Evolutionary conservation across 2,888 invertebrate genomes (phyloP).

Genomic region (Odontomyia ornata): DNA sequence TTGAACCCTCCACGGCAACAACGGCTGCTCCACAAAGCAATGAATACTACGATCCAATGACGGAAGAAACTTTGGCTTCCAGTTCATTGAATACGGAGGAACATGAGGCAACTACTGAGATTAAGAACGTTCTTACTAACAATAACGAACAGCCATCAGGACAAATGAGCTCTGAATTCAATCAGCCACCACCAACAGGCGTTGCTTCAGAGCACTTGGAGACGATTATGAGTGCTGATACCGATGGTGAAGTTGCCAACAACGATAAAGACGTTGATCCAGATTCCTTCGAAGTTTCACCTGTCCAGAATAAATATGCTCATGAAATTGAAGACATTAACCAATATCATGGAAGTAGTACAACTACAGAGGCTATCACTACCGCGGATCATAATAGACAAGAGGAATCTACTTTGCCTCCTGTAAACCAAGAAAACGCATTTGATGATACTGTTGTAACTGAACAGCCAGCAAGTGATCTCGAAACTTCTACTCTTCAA

Average conservation of each 20-base stretch:
- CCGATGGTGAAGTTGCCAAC: background rate
- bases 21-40: background rate
- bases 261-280: slow-evolving; percentile 33
- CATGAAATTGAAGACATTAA: slow-evolving; percentile 15
- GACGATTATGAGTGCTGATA: slow-evolving; percentile 17
- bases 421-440: background rate
- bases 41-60: slow-evolving; percentile 12
- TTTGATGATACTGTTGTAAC: background rate
- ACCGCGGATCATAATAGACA: too few species aligned
- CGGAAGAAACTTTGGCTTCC: background rate
- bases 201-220: slow-evolving; percentile 11
- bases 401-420: background rate
- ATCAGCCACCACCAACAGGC: slow-evolving; percentile 19
- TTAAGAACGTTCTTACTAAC: background rate
- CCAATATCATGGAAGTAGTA: background rate
- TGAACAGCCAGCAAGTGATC: too few species aligned
- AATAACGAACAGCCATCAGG: background rate
- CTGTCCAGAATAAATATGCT: slow-evolving; percentile 23
- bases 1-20: background rate
- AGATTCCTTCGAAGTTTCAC: slow-evolving; percentile 29
- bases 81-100: background rate
- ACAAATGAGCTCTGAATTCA: slow-evolving; percentile 18
- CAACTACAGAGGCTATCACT: background rate
- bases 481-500: too few species aligned
- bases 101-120: background rate